Percentiles rank a stretch among this genome's conserved stretches.
These are phyloP conservation scores for Phyllotreta cruciferae DNA, from an alignment of 2,888 invertebrate species.

Conservation along the genomic window DNA sequence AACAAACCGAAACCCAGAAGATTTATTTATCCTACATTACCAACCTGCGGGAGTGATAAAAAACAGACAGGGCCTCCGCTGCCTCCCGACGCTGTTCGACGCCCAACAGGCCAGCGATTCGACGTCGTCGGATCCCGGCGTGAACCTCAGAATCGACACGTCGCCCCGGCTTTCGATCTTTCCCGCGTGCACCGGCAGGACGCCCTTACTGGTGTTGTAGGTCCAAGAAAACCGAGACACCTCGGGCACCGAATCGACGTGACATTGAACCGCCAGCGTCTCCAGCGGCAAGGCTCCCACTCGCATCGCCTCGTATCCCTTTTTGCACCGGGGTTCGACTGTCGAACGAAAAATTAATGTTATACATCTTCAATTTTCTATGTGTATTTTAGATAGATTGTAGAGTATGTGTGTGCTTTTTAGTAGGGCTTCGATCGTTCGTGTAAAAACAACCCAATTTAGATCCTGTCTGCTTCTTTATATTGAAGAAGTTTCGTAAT, in stretches of 20 bases:
- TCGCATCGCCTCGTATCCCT: slow-evolving; percentile 73
- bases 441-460: too few relatives aligned
- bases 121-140: slow-evolving; percentile 68
- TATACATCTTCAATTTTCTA: not conserved
- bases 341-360: slow-evolving; percentile 41
- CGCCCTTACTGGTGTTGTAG: slow-evolving; percentile 77
- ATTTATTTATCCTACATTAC: slow-evolving; percentile 40
- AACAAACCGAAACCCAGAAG: not conserved
- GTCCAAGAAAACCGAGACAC: slow-evolving; percentile 84
- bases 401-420: not conserved
- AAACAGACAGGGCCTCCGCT: slow-evolving; percentile 81
- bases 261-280: slow-evolving; percentile 77
- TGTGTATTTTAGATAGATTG: not conserved
- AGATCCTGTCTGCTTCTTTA: not conserved
- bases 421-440: not conserved
- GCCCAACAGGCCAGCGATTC: slow-evolving; percentile 91
- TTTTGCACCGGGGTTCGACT: slow-evolving; percentile 82
- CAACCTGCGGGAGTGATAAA: slow-evolving; percentile 83
- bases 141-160: slow-evolving; percentile 65
- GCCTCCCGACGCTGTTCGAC: slow-evolving; percentile 82
- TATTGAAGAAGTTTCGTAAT: not conserved
- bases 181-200: slow-evolving; percentile 73
- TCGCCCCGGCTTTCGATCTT: slow-evolving; percentile 64
- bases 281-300: slow-evolving; percentile 78
- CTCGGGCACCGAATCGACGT: slow-evolving; percentile 82